phyloP scores from a whole-genome alignment of 2,113 vertebrate genomes.

The Dissostichus mawsoni region DNA sequence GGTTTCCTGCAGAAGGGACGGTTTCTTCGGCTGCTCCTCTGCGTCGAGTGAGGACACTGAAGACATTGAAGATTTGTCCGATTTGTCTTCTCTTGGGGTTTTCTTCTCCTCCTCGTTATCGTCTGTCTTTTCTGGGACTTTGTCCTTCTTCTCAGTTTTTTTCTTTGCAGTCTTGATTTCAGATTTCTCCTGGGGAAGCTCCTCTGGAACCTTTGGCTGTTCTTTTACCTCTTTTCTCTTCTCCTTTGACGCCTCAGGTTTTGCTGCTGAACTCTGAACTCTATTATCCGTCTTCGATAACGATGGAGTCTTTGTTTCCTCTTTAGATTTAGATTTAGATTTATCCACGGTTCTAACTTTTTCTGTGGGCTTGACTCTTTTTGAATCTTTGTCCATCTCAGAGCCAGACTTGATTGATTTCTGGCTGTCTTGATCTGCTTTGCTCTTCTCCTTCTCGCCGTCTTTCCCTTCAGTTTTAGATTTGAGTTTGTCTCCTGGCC shows the following conservation, averaged over 20 bases:
- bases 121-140: conserved; percentile 71
- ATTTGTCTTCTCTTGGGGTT: conserved; percentile 51
- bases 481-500: conserved; percentile 84
- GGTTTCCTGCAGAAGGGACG: conserved; percentile 41
- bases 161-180: conserved; percentile 74
- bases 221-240: conserved; percentile 87
- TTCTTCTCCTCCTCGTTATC: conserved; percentile 64
- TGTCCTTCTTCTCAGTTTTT: conserved; percentile 71
- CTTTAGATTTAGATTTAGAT: conserved; percentile 85
- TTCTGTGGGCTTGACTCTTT: conserved; percentile 84
- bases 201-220: conserved; percentile 81
- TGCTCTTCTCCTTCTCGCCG: conserved; percentile 84
- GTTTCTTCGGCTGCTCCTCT: conserved; percentile 47
- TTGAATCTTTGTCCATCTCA: conserved; percentile 85
- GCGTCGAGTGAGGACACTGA: conserved; percentile 29
- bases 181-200: conserved; percentile 70
- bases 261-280: conserved; percentile 76
- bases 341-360: conserved; percentile 85
- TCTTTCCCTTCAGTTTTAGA: conserved; percentile 86
- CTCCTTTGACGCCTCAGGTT: conserved; percentile 81
- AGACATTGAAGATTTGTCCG: conserved; percentile 42
- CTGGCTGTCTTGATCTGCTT: conserved; percentile 81
- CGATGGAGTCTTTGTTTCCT: conserved; percentile 82
- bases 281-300: conserved; percentile 86
- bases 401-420: conserved; percentile 81